Percentiles rank a stretch among this genome's conserved stretches.
Conservation (phyloP, 2,113 vertebrate genomes). For the Charadrius vociferus region DNA sequence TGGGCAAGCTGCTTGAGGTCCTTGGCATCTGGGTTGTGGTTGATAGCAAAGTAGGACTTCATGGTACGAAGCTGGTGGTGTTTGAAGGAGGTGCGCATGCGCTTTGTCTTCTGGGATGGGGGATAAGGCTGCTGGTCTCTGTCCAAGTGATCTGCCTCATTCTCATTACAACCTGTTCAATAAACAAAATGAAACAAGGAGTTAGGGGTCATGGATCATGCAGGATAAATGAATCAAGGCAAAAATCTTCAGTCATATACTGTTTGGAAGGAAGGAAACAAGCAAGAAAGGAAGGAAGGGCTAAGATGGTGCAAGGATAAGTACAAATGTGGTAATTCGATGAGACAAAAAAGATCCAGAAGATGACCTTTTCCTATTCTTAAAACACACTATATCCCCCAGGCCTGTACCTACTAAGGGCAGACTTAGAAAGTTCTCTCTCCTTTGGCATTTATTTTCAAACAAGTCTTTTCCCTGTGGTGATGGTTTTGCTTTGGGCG, state of each 20-base stretch:
- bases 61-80: conserved; percentile 99
- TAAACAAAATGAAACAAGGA: neutral
- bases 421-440: conserved; percentile 21
- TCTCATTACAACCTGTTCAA: conserved; percentile 93
- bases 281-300: neutral
- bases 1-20: conserved; percentile 99
- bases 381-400: neutral
- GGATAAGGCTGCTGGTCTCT: conserved; percentile 96
- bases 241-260: neutral
- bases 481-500: conserved; percentile 19
- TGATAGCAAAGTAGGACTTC: conserved; percentile 99
- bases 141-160: conserved; percentile 95
- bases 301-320: neutral
- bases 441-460: conserved; percentile 54
- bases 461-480: conserved; percentile 15
- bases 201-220: neutral
- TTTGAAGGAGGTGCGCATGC: conserved; percentile 99
- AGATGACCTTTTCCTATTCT: neutral
- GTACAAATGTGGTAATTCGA: neutral
- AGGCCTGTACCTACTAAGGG: conserved; percentile 5
- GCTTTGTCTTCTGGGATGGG: conserved; percentile 97
- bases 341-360: neutral
- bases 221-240: neutral
- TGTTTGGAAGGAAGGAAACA: neutral
- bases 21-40: conserved; percentile 99